A percentile compares a stretch with the other conserved stretches of the same genome.
These are phyloP conservation scores for Erebia aethiops DNA, from an alignment of 2,888 invertebrate genomes.

Conservation along the genomic window DNA sequence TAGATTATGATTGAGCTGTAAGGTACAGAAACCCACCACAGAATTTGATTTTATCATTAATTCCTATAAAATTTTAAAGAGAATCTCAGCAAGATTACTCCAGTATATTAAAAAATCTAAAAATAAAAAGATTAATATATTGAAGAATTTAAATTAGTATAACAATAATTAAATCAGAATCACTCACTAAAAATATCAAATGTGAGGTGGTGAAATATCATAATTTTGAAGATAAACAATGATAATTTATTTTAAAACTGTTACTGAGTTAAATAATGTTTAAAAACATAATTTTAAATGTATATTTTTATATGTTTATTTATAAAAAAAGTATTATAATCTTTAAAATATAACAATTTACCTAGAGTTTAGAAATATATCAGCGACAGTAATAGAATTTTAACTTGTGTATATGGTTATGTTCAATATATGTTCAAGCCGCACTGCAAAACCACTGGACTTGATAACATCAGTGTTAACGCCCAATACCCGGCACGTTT, in stretches of 20 bases:
- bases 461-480: constrained; percentile 86
- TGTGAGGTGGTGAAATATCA: constrained; percentile 42
- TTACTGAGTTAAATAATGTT: constrained; percentile 75
- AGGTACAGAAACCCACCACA: constrained; percentile 27
- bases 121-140: constrained; percentile 19
- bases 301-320: constrained; percentile 80
- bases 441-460: constrained; percentile 91
- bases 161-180: constrained; percentile 22
- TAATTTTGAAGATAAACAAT: constrained; percentile 48
- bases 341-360: constrained; percentile 56
- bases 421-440: no score
- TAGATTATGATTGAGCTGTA: constrained; percentile 43
- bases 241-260: constrained; percentile 60
- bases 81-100: constrained; percentile 64
- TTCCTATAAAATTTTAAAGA: constrained; percentile 45
- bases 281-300: constrained; percentile 70
- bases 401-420: constrained; percentile 33
- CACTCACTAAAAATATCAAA: constrained; percentile 38
- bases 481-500: constrained; percentile 95
- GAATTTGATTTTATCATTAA: constrained; percentile 32
- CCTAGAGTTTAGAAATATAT: constrained; percentile 54
- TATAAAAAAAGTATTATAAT: constrained; percentile 71
- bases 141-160: constrained; percentile 15
- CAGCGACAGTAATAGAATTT: constrained; percentile 48
- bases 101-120: constrained; percentile 36